Conservation (phyloP, 2,888 invertebrate genomes). For the Tiliacea aurago region DNA sequence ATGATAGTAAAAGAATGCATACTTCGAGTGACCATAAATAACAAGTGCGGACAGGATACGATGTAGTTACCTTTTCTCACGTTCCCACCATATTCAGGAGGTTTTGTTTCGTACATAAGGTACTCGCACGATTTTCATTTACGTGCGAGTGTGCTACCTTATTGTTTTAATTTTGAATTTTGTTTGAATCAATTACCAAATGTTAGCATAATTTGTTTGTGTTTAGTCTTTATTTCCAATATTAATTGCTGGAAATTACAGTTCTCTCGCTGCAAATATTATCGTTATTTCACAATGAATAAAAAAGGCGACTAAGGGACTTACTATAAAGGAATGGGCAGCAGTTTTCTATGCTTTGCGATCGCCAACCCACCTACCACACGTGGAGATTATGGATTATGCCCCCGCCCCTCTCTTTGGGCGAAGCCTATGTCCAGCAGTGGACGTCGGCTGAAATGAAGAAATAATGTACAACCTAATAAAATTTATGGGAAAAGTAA, state of each 20-base stretch:
- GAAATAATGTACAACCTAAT: too few relatives aligned
- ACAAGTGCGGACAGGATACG: constrained; percentile 65
- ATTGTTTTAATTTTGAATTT: constrained; percentile 41
- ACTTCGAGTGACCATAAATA: constrained; percentile 67
- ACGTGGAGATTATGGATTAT: too few relatives aligned
- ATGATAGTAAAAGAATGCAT: constrained; percentile 63
- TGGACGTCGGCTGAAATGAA: too few relatives aligned
- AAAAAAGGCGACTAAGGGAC: too few relatives aligned
- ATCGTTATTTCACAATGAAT: background rate
- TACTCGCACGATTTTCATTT: constrained; percentile 24
- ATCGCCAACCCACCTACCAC: too few relatives aligned
- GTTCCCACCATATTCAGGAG: constrained; percentile 58
- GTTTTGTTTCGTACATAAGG: constrained; percentile 42
- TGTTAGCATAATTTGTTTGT: background rate
- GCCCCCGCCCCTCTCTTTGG: too few relatives aligned
- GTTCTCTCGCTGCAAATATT: background rate
- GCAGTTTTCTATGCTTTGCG: too few relatives aligned
- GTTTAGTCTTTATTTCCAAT: background rate
- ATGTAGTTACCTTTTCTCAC: constrained; percentile 59
- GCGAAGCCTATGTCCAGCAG: too few relatives aligned
- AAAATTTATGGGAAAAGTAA: background rate
- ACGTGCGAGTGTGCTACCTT: constrained; percentile 26
- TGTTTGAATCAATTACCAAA: constrained; percentile 9
- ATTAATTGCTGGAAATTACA: background rate
- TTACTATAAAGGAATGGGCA: too few relatives aligned